Base-by-base conservation (phyloP, 1,140 invertebrate species). In the Drosophila busckii region DNA sequence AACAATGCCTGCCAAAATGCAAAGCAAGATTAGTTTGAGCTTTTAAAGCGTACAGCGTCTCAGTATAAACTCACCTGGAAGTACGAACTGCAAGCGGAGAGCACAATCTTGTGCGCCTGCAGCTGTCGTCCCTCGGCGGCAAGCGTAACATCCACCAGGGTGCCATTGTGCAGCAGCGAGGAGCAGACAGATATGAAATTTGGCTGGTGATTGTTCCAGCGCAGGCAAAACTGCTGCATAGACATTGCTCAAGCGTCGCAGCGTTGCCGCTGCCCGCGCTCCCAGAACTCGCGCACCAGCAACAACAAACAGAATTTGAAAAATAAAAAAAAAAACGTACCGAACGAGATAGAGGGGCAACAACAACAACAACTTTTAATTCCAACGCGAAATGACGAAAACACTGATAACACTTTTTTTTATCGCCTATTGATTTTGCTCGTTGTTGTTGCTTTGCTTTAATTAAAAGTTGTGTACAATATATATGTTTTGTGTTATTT, bases 181-280 rank as follows among this genome's bases (percentile, higher is more conserved):
- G 93, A 94, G 88, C 96, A 96, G 62, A 95, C 94, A 1, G 93
- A 94, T 67, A 95, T 94, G 76, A 96, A 94, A 87, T 96, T 96
- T 8, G 94, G 94, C 70, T 94, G 94, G 89, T 96, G 94, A 88
- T 95, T 95, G 88, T 96, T 95, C 94, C 95, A 96, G 45, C 94
- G 90, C 54, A 96, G 88, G 87, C 94, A 95, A 87, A 95, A 96
- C 78, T 96, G 94, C 88, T 96, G 94, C 88, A 92, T 91, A 53
- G 93, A 90, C 92, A 93, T 94, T 68, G 25, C 75, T 34, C 15
- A 9, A 52, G 31, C 16, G 54, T 32, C 37, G 25, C 25, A 26
- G 59, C 58, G 52, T 37, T 46, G 52, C 53, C 40, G 59, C 67
- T 65, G 59, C 48, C 41, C 42, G 46, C 64, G 69, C 45, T 50